Base-by-base conservation (phyloP, 2,888 invertebrate species). In the Lasius fuliginosus region DNA sequence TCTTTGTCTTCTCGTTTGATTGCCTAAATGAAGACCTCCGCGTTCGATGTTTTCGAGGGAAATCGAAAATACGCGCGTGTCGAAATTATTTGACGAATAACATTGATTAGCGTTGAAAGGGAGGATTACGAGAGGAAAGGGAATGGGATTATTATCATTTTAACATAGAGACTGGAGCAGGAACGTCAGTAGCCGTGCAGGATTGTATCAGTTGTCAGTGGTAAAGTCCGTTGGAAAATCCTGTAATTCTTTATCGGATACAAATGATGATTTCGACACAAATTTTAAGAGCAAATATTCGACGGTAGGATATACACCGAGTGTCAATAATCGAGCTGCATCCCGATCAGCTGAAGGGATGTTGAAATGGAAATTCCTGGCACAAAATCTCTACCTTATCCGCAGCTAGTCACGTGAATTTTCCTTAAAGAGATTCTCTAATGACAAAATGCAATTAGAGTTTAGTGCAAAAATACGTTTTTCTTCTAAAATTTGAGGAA, bases 1-100 rank as follows among this genome's bases (percentile, higher is more conserved):
- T 73, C 11, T 46, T 11, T 40, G 60, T n/a, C 42, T 30, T 58
- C 40, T 74, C 49, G 23, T 74, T 46, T 85, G 85, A 89, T 90
- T 88, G 67, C 75, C 79, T 88, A 65, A 53, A 88, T 85, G 75
- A 73, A 49, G 18, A n/a, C 12, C 12, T 30, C 8, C 27, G 18
- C 49, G 30, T 71, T 49, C 71, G 79, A 60, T 71, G 77, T 81
- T 79, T 60, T 67, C 60, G 33, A 60, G 60, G 71, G 60, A 62
- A 46, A 46, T 69, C 18, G 30, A 69, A 49, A 49, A 69, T 53
- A 30, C 9, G n/a, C 18, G 60, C 42, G 11, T 33, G 49, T 30
- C n/a, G 11, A 60, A 46, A 27, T 81, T 60, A n/a, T 60, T 49
- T 36, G 46, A 23, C 33, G 46, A 69, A 81, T 81, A 81, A 67